phyloP scores from a whole-genome alignment of 2,797 vertebrate species.

The Etheostoma perlongum region DNA sequence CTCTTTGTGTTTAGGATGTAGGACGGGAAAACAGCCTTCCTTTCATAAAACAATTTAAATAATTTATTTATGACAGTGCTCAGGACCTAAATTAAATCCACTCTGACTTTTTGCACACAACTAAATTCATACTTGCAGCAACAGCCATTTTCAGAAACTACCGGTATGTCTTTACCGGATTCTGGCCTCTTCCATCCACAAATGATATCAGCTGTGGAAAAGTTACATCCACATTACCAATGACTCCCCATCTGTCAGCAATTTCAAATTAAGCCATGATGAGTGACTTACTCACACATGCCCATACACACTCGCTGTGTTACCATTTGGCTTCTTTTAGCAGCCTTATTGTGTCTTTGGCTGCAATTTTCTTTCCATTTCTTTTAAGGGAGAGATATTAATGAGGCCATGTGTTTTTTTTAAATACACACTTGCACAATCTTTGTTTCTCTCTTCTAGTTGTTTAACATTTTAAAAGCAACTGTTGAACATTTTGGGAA shows the following conservation, averaged over 20 bases:
- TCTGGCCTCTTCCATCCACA: constrained; percentile 26
- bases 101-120: background rate
- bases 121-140: background rate
- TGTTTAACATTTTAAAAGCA: constrained; percentile 7
- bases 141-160: constrained; percentile 15
- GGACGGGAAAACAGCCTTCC: background rate
- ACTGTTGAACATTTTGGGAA: background rate
- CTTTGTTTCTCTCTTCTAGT: constrained; percentile 10
- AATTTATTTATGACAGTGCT: background rate
- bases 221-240: constrained; percentile 48
- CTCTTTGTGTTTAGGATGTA: constrained; percentile 33
- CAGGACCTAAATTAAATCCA: constrained; percentile 1
- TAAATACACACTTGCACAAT: constrained; percentile 22
- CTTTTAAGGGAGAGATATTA: constrained; percentile 19
- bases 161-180: background rate
- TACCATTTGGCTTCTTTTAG: constrained; percentile 44
- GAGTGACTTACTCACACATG: constrained; percentile 32
- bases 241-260: constrained; percentile 73
- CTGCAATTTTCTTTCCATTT: background rate
- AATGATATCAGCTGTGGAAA: constrained; percentile 60
- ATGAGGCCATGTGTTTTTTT: constrained; percentile 47
- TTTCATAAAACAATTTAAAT: constrained; percentile 5
- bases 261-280: constrained; percentile 72
- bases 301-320: background rate
- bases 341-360: constrained; percentile 39